Conservation (phyloP, 2,113 vertebrate genomes). For the Ceyx melanurus region DNA sequence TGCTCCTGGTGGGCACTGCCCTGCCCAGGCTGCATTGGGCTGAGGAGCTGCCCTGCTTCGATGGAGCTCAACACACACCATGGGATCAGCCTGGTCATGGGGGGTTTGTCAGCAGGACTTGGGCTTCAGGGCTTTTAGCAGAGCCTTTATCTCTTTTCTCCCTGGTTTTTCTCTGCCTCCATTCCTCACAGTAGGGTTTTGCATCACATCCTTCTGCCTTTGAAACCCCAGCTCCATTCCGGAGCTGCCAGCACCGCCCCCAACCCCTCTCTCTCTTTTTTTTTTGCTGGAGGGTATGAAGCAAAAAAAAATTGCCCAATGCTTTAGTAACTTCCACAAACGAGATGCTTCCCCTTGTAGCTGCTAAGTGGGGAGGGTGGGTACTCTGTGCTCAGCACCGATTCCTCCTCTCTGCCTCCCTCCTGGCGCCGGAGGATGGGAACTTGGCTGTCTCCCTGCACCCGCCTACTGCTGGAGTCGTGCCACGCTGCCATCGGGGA, state of each 20-base stretch:
- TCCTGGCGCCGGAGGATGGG: neutral
- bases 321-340: neutral
- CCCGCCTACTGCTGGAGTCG: neutral
- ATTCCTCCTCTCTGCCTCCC: neutral
- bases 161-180: neutral
- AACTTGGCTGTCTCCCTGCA: fast-evolving
- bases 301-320: neutral
- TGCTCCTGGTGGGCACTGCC: neutral
- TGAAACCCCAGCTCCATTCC: neutral
- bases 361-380: neutral
- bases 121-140: neutral
- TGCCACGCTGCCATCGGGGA: neutral
- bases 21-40: neutral
- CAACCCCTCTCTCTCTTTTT: neutral
- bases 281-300: neutral
- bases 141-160: fast-evolving
- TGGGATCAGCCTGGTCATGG: neutral
- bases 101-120: fast-evolving
- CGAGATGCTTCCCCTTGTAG: neutral
- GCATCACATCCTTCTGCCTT: neutral
- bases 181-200: neutral
- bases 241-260: neutral
- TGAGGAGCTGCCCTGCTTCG: neutral
- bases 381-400: neutral
- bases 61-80: fast-evolving